Base-by-base conservation (phyloP, 2,113 vertebrate species). In the Cromileptes altivelis region DNA sequence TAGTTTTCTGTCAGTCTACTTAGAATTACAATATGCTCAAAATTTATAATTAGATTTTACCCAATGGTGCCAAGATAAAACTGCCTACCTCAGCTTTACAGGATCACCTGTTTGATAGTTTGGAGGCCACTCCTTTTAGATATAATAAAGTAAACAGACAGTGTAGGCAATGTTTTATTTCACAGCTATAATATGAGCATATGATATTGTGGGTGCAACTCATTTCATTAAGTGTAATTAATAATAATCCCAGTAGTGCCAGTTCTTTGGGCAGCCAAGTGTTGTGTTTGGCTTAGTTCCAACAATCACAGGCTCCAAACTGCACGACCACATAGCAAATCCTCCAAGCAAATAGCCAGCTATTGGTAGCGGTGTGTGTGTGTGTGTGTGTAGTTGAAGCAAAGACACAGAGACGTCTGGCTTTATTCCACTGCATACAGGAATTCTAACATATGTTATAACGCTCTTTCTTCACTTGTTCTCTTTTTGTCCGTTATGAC, bases 341-440 rank as follows among this genome's bases (percentile, higher is more conserved):
- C 33, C 63, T 75, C 21, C 37, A 53, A 27, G 58, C n/a, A 50
- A 70, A 52, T 17, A 40, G 21, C 53, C 56, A 17, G 61, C 10
- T 11, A 64, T 9, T 21, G 42, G 33, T 33, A 42, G 61, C 27
- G 8, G 17, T 33, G 58, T 61, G 58, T 61, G 58, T 61, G 11
- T 55, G 70, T 62, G 58, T 49, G 45, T 42, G 53, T 47, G 9
- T n/a, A 10, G 45, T 37, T 40, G 50, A 12, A 33, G 11, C 15
- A n/a, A 42, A 27, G 73, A 62, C 19, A 37, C 19, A 67, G 45
- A 53, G 27, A 75, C 60, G 53, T 84, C 75, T 87, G 80, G 84
- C 65, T 91, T 52, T 62, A 74, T 70, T 80, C 79, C 76, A 76
- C 57, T 45, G 14, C 6, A 13, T 37, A 55, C 72, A 75, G 60